Evolutionary conservation across 2,888 invertebrate genomes (phyloP).

Genomic region (Selenia dentaria): DNA sequence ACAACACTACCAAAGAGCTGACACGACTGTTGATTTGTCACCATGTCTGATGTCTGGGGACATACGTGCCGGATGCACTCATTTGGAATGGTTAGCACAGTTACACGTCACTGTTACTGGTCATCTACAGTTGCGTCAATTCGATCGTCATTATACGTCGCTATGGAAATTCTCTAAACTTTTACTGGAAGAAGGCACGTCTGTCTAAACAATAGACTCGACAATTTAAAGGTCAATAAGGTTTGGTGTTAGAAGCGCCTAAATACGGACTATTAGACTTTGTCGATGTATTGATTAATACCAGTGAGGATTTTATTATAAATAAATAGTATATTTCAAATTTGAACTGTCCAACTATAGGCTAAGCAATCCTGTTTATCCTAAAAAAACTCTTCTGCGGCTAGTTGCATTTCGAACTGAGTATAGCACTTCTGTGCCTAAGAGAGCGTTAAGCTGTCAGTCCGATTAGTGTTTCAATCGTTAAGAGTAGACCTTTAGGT

Average conservation of each 20-base stretch:
- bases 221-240: slow-evolving; percentile 4
- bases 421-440: too few relatives aligned
- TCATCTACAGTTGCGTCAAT: slow-evolving; percentile 6
- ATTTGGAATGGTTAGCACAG: slow-evolving; percentile 14
- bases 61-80: slow-evolving; percentile 18
- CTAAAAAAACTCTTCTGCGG: too few relatives aligned
- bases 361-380: too few relatives aligned
- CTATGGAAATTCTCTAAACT: background rate
- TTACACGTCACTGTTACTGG: slow-evolving; percentile 2
- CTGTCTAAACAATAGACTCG: background rate
- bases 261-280: background rate
- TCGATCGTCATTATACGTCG: background rate
- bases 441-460: too few relatives aligned
- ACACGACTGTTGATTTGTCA: slow-evolving; percentile 8
- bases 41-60: slow-evolving; percentile 2
- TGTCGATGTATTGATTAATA: too few relatives aligned
- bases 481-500: too few relatives aligned
- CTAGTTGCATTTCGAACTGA: too few relatives aligned
- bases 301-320: too few relatives aligned
- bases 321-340: too few relatives aligned
- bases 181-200: slow-evolving; percentile 1
- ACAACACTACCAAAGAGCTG: too few relatives aligned
- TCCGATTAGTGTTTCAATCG: too few relatives aligned
- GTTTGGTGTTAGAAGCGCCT: background rate
- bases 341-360: too few relatives aligned